Percentiles rank a stretch among this genome's conserved stretches.
These are phyloP conservation scores for Oxystoma pomonae DNA, from an alignment of 2,888 invertebrate genomes.

Conservation along the genomic window DNA sequence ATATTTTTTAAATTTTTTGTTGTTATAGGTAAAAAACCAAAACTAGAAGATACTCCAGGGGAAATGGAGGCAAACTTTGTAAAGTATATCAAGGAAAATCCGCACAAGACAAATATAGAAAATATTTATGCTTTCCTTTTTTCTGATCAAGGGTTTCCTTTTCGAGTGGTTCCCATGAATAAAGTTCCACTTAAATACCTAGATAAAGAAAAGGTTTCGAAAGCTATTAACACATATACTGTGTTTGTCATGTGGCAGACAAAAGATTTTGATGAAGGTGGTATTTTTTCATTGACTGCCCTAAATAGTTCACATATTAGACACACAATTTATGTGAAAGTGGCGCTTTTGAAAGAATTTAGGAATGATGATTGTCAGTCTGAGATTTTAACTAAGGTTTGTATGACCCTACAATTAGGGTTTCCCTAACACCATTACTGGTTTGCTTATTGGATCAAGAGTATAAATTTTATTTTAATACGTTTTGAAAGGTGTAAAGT, in stretches of 20 bases:
- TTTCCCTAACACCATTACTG: too few species aligned
- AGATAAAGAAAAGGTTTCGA: not conserved
- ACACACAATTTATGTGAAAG: slow-evolving; percentile 34
- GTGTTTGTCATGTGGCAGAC: not conserved
- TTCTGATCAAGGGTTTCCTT: not conserved
- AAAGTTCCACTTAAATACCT: not conserved
- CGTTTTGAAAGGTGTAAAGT: too few species aligned
- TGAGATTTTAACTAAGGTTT: too few species aligned
- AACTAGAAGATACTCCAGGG: not conserved
- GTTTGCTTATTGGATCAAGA: too few species aligned
- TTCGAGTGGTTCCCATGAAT: not conserved
- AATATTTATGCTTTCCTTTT: not conserved
- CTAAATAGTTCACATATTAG: slow-evolving; percentile 26
- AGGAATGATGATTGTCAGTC: too few species aligned
- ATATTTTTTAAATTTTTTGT: too few species aligned
- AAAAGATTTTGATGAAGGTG: not conserved
- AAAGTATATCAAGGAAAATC: not conserved
- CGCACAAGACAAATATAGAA: not conserved
- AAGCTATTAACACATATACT: not conserved
- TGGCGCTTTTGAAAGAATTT: too few species aligned
- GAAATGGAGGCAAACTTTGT: not conserved
- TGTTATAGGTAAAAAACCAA: not conserved
- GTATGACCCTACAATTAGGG: too few species aligned
- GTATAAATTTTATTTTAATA: too few species aligned
- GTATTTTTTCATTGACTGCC: slow-evolving; percentile 26